Conservation (phyloP, 2,797 vertebrate species). For the Heterohyrax brucei region DNA sequence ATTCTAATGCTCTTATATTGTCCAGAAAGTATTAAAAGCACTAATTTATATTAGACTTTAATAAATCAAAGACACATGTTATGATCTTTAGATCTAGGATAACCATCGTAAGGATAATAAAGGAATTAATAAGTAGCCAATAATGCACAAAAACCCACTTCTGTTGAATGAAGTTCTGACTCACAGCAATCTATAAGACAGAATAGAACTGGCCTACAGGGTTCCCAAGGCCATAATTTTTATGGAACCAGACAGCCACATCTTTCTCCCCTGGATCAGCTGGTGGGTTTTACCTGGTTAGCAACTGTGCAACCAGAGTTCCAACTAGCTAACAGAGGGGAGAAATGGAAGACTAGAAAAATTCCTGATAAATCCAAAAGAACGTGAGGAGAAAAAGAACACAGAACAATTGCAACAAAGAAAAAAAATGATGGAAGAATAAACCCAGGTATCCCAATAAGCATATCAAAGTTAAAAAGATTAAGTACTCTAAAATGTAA, state of each 20-base stretch:
- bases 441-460: slow-evolving; percentile 20
- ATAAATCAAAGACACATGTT: background rate
- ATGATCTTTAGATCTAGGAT: background rate
- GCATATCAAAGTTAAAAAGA: slow-evolving; percentile 16
- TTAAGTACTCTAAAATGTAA: background rate
- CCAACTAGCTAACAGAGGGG: too few species aligned
- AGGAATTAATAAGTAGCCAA: slow-evolving; percentile 1
- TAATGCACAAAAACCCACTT: too few species aligned
- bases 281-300: too few species aligned
- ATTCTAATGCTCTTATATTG: background rate
- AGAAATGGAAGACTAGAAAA: too few species aligned
- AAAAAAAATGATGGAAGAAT: background rate
- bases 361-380: too few species aligned
- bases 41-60: background rate
- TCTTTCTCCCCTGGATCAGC: too few species aligned
- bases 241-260: too few species aligned
- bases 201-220: too few species aligned
- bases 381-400: background rate
- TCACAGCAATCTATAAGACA: too few species aligned
- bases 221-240: too few species aligned
- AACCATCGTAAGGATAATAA: background rate
- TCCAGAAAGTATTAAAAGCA: slow-evolving; percentile 18
- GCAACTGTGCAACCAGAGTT: too few species aligned
- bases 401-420: slow-evolving; percentile 17
- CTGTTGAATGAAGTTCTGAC: too few species aligned